These are phyloP conservation scores for Pasiphila rectangulata DNA, from an alignment of 2,888 invertebrate genomes.

Conservation along the genomic window DNA sequence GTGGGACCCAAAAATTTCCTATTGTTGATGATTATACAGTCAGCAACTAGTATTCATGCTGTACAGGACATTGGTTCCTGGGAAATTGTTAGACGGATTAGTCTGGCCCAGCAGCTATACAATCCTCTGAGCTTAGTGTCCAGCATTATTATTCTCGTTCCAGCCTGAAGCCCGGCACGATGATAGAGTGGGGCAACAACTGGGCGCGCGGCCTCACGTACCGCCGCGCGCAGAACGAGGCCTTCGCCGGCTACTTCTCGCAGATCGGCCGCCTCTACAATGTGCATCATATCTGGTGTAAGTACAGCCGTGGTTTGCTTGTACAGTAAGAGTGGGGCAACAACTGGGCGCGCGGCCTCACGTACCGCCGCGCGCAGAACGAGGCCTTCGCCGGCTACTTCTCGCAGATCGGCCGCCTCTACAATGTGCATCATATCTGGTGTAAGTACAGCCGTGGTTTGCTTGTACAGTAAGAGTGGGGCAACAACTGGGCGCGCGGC, in stretches of 20 bases:
- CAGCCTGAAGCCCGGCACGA: constrained; percentile 97
- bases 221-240: constrained; percentile 94
- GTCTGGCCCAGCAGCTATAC: too few relatives aligned
- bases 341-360: constrained; percentile 98
- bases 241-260: constrained; percentile 98
- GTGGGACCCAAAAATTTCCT: too few relatives aligned
- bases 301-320: too few relatives aligned
- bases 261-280: constrained; percentile 98
- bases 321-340: constrained; percentile 84
- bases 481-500: constrained; percentile 98
- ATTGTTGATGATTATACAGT: too few relatives aligned
- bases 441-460: too few relatives aligned
- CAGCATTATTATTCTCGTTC: too few relatives aligned
- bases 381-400: constrained; percentile 99
- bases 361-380: constrained; percentile 92
- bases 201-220: constrained; percentile 97
- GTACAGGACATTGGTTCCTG: too few relatives aligned
- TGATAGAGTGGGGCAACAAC: constrained; percentile 99
- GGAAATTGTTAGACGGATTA: too few relatives aligned
- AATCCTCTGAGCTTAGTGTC: too few relatives aligned
- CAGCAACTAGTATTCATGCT: too few relatives aligned
- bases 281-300: constrained; percentile 99
- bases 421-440: constrained; percentile 99
- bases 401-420: constrained; percentile 97
- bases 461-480: too few relatives aligned